Conservation (phyloP, 2,113 vertebrate genomes). For the Sakesphorus luctuosus region DNA sequence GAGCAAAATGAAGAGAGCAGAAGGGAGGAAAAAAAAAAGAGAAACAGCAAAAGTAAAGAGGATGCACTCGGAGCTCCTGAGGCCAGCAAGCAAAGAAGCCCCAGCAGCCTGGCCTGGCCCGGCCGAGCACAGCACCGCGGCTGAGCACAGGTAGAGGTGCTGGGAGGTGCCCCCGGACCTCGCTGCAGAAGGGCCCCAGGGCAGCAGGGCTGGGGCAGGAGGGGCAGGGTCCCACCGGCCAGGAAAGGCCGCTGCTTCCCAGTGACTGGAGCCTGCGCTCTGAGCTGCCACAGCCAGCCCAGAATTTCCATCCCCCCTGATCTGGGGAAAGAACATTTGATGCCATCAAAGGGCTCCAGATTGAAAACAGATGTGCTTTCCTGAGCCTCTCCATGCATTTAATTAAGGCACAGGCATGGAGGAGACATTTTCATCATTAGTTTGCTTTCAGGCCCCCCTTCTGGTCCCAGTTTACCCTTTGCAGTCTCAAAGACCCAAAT, state of each 20-base stretch:
- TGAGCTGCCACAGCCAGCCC: conserved; percentile 86
- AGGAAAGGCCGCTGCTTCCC: conserved; percentile 66
- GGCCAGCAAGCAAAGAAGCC: neutral
- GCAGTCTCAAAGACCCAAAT: conserved; percentile 66
- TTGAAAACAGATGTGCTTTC: conserved; percentile 97
- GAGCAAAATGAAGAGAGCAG: neutral
- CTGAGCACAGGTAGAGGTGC: neutral
- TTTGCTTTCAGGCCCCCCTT: conserved; percentile 65
- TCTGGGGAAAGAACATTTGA: conserved; percentile 98
- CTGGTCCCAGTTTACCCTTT: conserved; percentile 69
- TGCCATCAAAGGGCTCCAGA: conserved; percentile 97
- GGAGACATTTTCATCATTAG: conserved; percentile 94
- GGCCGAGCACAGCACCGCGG: fast-evolving
- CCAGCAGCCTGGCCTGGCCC: neutral
- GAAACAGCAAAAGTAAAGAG: neutral
- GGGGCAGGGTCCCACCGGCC: neutral
- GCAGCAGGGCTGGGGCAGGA: neutral
- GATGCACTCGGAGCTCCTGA: neutral
- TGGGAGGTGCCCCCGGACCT: neutral
- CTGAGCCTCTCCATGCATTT: conserved; percentile 94
- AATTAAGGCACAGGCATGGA: conserved; percentile 93
- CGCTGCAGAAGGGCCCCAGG: neutral
- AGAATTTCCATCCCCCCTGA: conserved; percentile 87
- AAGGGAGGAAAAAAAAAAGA: neutral
- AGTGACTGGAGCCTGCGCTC: conserved; percentile 80